Conservation (phyloP, 2,797 vertebrate genomes). For the Falco cherrug region DNA sequence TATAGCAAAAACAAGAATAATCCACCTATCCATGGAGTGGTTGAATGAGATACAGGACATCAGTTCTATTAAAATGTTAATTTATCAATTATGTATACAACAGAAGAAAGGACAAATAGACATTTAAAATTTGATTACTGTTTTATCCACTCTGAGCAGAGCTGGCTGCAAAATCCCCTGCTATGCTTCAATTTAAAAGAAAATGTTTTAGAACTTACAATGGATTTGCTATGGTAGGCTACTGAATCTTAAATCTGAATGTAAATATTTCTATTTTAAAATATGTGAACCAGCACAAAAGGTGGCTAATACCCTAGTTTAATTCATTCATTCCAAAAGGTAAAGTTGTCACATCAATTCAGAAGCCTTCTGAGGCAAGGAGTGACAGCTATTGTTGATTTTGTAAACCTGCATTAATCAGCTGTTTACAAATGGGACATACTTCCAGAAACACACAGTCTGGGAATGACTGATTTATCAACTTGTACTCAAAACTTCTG, state of each 20-base stretch:
- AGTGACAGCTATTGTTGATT: neutral
- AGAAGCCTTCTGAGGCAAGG: neutral
- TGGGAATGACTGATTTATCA: neutral
- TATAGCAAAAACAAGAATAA: neutral
- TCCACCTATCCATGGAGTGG: neutral
- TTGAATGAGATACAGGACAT: neutral
- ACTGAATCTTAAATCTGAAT: neutral
- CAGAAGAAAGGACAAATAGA: neutral
- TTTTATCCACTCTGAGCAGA: neutral
- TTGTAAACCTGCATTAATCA: neutral
- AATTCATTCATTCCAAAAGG: neutral
- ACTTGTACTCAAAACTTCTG: neutral
- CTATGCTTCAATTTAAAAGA: neutral
- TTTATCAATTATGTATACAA: neutral
- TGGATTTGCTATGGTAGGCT: neutral
- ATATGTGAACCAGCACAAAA: neutral
- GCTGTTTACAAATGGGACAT: neutral
- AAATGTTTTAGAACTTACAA: neutral
- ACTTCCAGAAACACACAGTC: neutral
- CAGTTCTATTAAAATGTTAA: neutral
- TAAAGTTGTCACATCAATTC: neutral
- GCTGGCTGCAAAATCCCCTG: neutral
- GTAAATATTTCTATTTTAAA: neutral
- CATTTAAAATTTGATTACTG: neutral
- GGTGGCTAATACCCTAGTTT: neutral